A percentile compares a stretch with the other conserved stretches of the same genome.
Evolutionary conservation across 2,113 vertebrate genomes (phyloP).

Genomic region (Herpailurus yagouaroundi): DNA sequence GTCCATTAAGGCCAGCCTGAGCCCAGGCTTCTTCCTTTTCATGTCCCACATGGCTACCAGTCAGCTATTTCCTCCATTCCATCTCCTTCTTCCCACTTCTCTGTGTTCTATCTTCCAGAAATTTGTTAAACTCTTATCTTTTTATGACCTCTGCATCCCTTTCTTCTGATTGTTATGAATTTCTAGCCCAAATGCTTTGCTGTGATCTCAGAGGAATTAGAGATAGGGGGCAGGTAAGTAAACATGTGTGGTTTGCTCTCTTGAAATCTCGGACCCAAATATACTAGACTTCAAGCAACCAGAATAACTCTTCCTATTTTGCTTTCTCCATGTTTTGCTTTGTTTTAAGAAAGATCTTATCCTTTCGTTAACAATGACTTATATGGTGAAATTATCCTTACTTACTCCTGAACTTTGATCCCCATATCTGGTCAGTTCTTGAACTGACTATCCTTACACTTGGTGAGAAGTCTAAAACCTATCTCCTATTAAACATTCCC

Average conservation of each 20-base stretch:
- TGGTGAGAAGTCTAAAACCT: constrained; percentile 23
- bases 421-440: not conserved
- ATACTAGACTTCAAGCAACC: not conserved
- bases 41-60: not conserved
- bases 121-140: not conserved
- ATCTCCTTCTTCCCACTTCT: not conserved
- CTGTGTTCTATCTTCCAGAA: not conserved
- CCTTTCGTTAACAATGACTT: constrained; percentile 25
- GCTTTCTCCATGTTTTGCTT: constrained; percentile 19
- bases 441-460: not conserved
- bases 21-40: not conserved
- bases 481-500: constrained; percentile 8
- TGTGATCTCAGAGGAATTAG: not conserved
- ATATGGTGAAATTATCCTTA: constrained; percentile 43
- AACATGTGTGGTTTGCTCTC: not conserved
- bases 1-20: not conserved
- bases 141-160: not conserved
- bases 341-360: constrained; percentile 32
- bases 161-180: not conserved
- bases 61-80: not conserved
- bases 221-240: not conserved
- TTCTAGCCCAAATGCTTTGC: not conserved
- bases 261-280: not conserved
- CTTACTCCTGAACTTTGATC: constrained; percentile 27
- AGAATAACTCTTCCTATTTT: constrained; percentile 2